These are phyloP conservation scores for Zenarchopterus dispar DNA, from an alignment of 2,797 vertebrate species.

Conservation along the genomic window DNA sequence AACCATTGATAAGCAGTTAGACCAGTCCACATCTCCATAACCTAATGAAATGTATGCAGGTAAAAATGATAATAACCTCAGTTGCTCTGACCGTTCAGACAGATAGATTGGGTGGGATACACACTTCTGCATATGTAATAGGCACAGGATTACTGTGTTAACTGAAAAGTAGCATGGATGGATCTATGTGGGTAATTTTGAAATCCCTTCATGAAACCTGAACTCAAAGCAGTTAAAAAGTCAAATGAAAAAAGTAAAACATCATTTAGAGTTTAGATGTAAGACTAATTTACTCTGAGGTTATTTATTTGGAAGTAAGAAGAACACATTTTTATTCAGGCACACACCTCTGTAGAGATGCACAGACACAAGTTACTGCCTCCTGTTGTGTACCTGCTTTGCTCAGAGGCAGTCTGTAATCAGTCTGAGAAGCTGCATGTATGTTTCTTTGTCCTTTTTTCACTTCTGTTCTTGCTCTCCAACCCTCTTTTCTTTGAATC, in stretches of 20 bases:
- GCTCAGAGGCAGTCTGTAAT: slow-evolving; percentile 65
- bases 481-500: slow-evolving; percentile 21
- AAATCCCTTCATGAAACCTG: slow-evolving; percentile 17
- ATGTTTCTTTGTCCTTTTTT: neutral
- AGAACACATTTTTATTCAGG: slow-evolving; percentile 68
- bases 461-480: neutral
- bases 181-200: too few species aligned
- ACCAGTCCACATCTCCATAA: too few species aligned
- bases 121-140: too few species aligned
- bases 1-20: too few species aligned
- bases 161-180: too few species aligned
- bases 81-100: too few species aligned
- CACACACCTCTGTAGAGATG: slow-evolving; percentile 46
- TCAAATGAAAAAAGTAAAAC: slow-evolving; percentile 11
- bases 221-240: slow-evolving; percentile 7
- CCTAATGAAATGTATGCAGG: too few species aligned
- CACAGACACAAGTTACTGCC: slow-evolving; percentile 42
- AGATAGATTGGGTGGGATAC: too few species aligned
- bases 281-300: slow-evolving; percentile 40
- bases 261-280: slow-evolving; percentile 20
- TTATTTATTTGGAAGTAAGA: slow-evolving; percentile 56
- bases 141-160: too few species aligned
- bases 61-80: too few species aligned
- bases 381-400: slow-evolving; percentile 59
- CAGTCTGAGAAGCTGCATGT: slow-evolving; percentile 57